Percentiles rank a stretch among this genome's conserved stretches.
Evolutionary conservation across 2,888 invertebrate species (phyloP).

Genomic region (Xestobium rufovillosum): DNA sequence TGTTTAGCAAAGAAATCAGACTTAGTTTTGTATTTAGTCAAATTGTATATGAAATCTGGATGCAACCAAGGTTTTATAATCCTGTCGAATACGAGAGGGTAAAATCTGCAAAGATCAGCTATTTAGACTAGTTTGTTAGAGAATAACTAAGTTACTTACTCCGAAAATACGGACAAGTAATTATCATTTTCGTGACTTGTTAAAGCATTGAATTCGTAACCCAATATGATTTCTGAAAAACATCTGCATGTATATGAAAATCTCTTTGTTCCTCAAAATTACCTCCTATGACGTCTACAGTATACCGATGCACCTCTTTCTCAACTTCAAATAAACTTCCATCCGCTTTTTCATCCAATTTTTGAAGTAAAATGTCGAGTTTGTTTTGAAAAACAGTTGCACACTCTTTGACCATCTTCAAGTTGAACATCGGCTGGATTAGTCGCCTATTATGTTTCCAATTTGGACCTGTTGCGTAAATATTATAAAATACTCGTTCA

Average conservation of each 20-base stretch:
- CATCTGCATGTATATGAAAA: constrained; percentile 7
- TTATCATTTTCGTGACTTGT: constrained; percentile 13
- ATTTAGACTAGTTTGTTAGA: not conserved
- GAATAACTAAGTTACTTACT: constrained; percentile 24
- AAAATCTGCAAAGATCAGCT: constrained; percentile 21
- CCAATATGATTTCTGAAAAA: constrained; percentile 25
- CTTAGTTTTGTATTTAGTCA: constrained; percentile 18
- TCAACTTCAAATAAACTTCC: constrained; percentile 23
- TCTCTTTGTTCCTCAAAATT: constrained; percentile 12
- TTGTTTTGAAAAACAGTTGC: constrained; percentile 19
- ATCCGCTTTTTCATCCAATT: constrained; percentile 19
- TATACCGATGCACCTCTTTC: constrained; percentile 20
- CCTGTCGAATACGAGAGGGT: constrained; percentile 24
- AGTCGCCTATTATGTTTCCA: constrained; percentile 27
- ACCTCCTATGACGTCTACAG: constrained; percentile 27
- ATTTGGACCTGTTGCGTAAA: constrained; percentile 24
- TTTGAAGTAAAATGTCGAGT: constrained; percentile 21
- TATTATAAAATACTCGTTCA: not conserved
- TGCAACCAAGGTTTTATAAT: constrained; percentile 28
- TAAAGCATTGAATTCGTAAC: constrained; percentile 19
- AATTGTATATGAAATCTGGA: constrained; percentile 23
- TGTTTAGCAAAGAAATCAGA: too few relatives aligned
- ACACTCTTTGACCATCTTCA: constrained; percentile 22
- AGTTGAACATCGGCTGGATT: constrained; percentile 26
- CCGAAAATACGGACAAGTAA: constrained; percentile 17